Conservation (phyloP, 2,113 vertebrate genomes). For the Cettia cetti region DNA sequence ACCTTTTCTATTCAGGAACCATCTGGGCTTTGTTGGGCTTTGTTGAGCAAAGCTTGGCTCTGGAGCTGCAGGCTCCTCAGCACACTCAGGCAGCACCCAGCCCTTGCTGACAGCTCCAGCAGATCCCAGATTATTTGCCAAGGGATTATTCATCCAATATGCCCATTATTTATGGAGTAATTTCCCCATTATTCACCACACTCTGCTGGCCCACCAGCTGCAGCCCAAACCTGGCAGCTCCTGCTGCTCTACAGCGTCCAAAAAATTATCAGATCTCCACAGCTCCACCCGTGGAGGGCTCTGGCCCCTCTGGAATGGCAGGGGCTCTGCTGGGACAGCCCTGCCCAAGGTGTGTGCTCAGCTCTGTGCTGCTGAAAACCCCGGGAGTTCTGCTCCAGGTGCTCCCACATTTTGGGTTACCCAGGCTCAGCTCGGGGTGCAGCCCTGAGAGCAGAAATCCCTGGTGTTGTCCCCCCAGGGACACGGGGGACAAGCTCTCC, state of each 20-base stretch:
- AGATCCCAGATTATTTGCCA: constrained; percentile 34
- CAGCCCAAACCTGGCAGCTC: neutral
- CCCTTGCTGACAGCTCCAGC: constrained; percentile 2
- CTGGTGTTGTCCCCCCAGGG: no score
- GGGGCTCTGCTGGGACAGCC: neutral
- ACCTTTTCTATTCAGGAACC: neutral
- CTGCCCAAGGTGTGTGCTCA: neutral
- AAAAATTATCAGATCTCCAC: neutral
- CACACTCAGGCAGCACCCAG: neutral
- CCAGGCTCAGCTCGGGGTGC: neutral
- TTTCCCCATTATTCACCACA: neutral
- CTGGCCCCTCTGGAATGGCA: neutral
- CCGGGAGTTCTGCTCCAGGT: neutral
- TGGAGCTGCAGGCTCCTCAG: constrained; percentile 29
- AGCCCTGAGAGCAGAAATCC: neutral
- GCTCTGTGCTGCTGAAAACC: neutral
- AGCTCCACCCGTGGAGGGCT: rapidly evolving
- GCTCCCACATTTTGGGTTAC: neutral
- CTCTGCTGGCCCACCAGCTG: neutral
- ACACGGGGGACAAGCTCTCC: neutral
- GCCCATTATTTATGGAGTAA: neutral
- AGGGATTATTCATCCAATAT: constrained; percentile 39
- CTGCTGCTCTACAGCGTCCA: neutral
- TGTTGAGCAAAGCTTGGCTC: constrained; percentile 37
- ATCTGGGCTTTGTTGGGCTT: constrained; percentile 40